Percentiles rank a stretch among this genome's conserved stretches.
Conservation (phyloP, 2,113 vertebrate genomes). For the Sinocyclocheilus rhinocerous region DNA sequence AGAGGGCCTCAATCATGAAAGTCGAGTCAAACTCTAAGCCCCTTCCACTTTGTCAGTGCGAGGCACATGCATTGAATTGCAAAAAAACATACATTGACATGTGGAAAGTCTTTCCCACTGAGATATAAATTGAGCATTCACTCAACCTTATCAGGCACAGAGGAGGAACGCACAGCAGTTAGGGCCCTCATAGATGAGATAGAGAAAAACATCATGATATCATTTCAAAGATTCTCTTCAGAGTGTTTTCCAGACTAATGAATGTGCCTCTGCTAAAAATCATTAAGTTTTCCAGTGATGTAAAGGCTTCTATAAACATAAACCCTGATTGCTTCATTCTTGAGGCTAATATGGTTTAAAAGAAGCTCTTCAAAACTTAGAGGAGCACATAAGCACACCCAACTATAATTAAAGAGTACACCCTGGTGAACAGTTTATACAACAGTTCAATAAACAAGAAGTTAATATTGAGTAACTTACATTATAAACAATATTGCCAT, state of each 20-base stretch:
- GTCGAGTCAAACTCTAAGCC: not conserved
- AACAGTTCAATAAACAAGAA: not conserved
- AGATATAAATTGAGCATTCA: constrained; percentile 37
- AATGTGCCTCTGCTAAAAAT: not conserved
- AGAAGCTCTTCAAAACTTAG: not conserved
- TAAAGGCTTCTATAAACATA: not conserved
- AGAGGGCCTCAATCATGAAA: not conserved
- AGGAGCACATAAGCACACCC: not conserved
- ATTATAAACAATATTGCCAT: not conserved
- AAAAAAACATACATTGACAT: constrained; percentile 27
- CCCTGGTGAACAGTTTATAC: constrained; percentile 3
- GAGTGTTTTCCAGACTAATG: constrained; percentile 6
- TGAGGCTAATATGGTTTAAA: constrained; percentile 14
- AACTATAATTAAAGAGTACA: constrained; percentile 2
- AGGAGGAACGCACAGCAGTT: constrained; percentile 20
- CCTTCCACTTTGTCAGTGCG: not conserved
- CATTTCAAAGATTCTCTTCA: constrained; percentile 12
- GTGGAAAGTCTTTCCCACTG: constrained; percentile 34
- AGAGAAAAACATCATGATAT: not conserved
- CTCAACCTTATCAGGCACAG: constrained; percentile 32
- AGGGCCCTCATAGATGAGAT: constrained; percentile 13
- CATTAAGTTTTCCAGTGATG: not conserved
- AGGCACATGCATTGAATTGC: not conserved
- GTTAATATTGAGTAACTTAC: not conserved
- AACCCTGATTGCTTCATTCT: constrained; percentile 13